Evolutionary conservation across 2,113 vertebrate genomes (phyloP).

Genomic region (Camelus bactrianus): DNA sequence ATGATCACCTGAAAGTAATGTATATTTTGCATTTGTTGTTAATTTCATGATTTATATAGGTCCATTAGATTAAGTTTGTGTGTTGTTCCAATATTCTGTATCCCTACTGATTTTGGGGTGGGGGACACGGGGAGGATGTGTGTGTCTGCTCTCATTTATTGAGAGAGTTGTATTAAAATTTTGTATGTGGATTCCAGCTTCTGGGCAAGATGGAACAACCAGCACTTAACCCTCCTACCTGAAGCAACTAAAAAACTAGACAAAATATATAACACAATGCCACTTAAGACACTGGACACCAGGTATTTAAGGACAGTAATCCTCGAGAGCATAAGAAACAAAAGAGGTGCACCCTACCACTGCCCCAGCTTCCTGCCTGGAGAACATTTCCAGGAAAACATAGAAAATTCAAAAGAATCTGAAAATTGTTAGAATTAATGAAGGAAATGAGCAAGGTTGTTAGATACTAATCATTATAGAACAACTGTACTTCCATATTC

Average conservation of each 20-base stretch:
- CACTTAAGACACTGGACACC: background rate
- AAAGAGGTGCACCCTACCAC: background rate
- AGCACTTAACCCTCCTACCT: background rate
- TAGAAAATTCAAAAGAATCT: background rate
- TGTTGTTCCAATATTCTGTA: background rate
- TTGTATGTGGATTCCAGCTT: background rate
- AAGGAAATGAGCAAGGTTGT: background rate
- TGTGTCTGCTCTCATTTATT: background rate
- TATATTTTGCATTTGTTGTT: background rate
- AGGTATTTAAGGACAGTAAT: background rate
- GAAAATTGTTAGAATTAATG: background rate
- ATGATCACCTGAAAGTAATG: background rate
- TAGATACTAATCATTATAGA: background rate
- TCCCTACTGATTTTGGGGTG: background rate
- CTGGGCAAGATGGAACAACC: background rate
- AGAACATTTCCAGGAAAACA: background rate
- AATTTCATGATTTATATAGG: background rate
- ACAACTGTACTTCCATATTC: background rate
- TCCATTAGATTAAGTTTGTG: background rate
- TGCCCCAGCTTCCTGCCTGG: background rate
- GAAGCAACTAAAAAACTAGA: background rate
- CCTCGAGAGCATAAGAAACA: background rate
- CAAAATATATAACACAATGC: background rate
- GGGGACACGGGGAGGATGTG: rapidly evolving
- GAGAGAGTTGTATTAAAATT: background rate